Conservation (phyloP, 1,140 invertebrate species). For the Aphelenchoides fujianensis region DNA sequence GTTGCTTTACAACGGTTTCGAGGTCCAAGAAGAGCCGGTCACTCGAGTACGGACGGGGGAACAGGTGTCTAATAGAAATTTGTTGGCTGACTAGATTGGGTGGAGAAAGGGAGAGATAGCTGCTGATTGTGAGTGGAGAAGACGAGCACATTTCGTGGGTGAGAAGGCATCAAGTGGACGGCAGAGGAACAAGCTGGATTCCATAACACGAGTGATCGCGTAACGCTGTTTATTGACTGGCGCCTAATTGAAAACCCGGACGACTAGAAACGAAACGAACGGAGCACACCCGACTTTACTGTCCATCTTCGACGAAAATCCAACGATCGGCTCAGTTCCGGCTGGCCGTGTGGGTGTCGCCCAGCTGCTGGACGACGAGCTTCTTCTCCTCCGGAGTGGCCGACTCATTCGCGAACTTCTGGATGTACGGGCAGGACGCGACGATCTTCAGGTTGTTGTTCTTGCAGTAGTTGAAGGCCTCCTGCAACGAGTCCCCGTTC, state of each 20-base stretch:
- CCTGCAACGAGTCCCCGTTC: neutral
- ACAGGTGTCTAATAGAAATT: too few species aligned
- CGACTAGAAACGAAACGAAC: neutral
- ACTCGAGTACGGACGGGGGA: too few species aligned
- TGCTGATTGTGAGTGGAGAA: neutral
- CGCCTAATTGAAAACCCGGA: neutral
- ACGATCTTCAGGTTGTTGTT: conserved; percentile 5
- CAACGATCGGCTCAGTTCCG: neutral
- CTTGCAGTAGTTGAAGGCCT: conserved; percentile 11
- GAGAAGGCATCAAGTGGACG: neutral
- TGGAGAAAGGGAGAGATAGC: too few species aligned
- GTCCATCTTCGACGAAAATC: neutral
- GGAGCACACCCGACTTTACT: neutral
- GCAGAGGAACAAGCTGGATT: neutral
- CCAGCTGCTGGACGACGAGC: neutral
- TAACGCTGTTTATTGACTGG: neutral
- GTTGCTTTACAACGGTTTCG: too few species aligned
- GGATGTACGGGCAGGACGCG: conserved; percentile 5
- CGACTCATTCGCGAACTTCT: conserved; percentile 2
- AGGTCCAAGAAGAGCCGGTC: too few species aligned
- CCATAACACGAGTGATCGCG: neutral
- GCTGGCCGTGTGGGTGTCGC: neutral
- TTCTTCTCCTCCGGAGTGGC: neutral
- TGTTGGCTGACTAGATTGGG: too few species aligned
- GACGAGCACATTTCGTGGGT: neutral